Evolutionary conservation across 1,140 invertebrate genomes (phyloP), one percentile per base, ranked within the genome.

Genomic region (Galleria mellonella): DNA sequence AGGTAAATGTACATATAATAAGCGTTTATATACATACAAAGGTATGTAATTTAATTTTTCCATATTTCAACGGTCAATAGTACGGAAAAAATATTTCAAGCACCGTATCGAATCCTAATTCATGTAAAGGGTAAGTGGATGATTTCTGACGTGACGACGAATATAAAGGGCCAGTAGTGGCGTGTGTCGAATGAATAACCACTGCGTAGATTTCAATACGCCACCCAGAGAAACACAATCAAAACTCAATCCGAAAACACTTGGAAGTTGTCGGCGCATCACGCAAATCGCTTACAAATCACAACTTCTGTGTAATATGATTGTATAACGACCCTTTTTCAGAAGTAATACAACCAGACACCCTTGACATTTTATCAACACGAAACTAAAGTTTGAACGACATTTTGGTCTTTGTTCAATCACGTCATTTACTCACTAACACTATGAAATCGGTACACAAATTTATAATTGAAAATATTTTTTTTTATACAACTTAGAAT

Each of bases 201-300:
- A 62, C 55, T 60, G 37, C 59, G 57, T 58, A 62, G 47, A 58
- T 67, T 65, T 56, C 44, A 57, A 62, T 59, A 61, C 57, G 56
- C 50, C 56, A 53, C 50, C 53, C 46, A 48, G 56, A 23, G 55
- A 53, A 67, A 66, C 62, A 77, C 62, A 74, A 74, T 77, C 71
- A 77, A 72, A 77, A 72, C 62, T 67, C 67, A 57, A 74, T 74
- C 61, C 55, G 55, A 59, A 55, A 70, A 68, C 71, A 68, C 63
- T 74, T 61, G 53, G 47, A 59, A 67, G 62, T 59, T 59, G 63
- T 64, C 54, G 56, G 49, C 52, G 51, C 51, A 65, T 71, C 64
- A 67, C 67, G 63, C 55, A 62, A 55, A 33, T 43, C 29, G 28
- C 31, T 46, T 47, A 42, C 50, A 49, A 44, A 47, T 43, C 48